phyloP scores from a whole-genome alignment of 2,888 invertebrate genomes.

The Dysmachus trigonus region DNA sequence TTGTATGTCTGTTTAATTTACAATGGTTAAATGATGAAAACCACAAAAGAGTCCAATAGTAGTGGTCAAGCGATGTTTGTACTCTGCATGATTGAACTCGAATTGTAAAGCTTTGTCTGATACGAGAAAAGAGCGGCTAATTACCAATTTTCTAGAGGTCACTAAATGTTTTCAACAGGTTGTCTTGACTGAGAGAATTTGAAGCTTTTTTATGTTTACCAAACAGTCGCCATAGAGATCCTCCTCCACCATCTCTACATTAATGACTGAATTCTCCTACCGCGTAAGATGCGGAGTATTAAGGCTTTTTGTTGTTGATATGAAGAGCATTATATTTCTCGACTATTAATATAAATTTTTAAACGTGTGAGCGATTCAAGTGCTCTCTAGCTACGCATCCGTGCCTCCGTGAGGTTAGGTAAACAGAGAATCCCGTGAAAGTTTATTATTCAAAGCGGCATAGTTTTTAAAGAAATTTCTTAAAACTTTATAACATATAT shows the following conservation, averaged over 20 bases:
- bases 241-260: not conserved
- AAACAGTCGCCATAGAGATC: not conserved
- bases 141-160: not conserved
- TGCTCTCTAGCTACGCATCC: not conserved
- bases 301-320: not conserved
- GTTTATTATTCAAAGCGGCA: not conserved
- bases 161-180: not conserved
- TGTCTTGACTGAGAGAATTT: not conserved
- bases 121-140: not conserved
- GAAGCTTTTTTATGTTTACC: not conserved
- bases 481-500: not conserved
- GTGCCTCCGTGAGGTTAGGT: not conserved
- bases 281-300: not conserved
- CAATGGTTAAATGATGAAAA: no score
- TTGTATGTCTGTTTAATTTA: no score
- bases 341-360: not conserved
- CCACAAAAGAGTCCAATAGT: no score
- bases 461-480: not conserved
- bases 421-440: not conserved
- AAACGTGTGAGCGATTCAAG: not conserved
- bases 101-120: not conserved
- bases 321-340: not conserved
- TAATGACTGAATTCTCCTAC: not conserved
- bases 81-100: not conserved
- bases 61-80: not conserved